Percentiles rank a stretch among this genome's conserved stretches.
Conservation (phyloP, 2,113 vertebrate species). For the Sapayoa aenigma region DNA sequence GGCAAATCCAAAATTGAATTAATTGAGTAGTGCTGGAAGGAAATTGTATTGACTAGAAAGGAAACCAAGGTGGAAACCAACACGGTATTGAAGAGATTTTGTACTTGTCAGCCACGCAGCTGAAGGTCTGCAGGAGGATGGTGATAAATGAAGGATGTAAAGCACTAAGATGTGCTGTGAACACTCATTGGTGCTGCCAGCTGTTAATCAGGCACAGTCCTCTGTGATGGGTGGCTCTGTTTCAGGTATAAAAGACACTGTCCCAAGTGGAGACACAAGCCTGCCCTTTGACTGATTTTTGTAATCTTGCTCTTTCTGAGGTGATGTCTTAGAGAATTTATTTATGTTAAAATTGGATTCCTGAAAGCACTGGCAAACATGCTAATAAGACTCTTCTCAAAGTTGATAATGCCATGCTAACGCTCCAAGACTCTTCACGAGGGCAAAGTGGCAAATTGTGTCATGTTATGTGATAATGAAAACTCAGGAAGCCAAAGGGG, state of each 20-base stretch:
- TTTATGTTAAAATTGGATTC: background rate
- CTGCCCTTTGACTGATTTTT: background rate
- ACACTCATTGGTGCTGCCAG: background rate
- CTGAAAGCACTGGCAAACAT: background rate
- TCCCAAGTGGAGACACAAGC: background rate
- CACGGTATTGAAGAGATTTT: background rate
- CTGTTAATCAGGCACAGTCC: background rate
- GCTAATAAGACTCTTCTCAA: background rate
- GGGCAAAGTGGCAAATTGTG: background rate
- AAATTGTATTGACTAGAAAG: background rate
- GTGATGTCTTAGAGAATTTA: background rate
- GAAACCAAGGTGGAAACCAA: background rate
- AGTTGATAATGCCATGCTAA: background rate
- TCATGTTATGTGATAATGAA: background rate
- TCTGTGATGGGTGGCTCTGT: background rate
- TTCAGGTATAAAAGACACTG: background rate
- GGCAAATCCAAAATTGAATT: constrained; percentile 1
- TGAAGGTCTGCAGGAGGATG: background rate
- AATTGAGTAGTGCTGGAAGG: background rate
- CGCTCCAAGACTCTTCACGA: background rate
- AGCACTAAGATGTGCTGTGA: background rate
- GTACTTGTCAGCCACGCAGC: background rate
- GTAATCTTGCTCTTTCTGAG: background rate
- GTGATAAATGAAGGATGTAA: constrained; percentile 12
- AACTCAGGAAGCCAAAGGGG: background rate